Base-by-base conservation (phyloP, 2,797 vertebrate genomes). In the Eleutherodactylus coqui region DNA sequence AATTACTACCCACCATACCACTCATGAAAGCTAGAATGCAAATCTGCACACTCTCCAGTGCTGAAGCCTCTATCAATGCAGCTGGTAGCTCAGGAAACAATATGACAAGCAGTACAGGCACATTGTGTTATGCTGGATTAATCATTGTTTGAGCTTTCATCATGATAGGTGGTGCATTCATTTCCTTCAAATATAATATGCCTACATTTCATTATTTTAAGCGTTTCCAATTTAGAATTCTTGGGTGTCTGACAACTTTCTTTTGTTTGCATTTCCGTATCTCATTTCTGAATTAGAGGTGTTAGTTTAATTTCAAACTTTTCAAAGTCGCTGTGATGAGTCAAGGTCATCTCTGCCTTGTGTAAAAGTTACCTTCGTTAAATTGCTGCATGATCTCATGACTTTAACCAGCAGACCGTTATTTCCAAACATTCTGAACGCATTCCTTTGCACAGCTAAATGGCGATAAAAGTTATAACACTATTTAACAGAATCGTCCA, bases 71-170 rank as follows among this genome's bases (percentile, higher is more conserved):
- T 43, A 72, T 70, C 67, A 73, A 29, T 19, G 80, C 21, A 27
- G 29, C 17, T 41, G 36, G 51, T 41, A 70, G 47, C 53, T 43
- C 38, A 43, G 78, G 60, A 58, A 79, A 60, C 78, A 79, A 79
- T 64, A 62, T 82, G 80, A 82, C 67, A 82, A 79, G 62, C 27
- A 29, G 62, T 69, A 16, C 67, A 72, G 80, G 67, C 34, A 55
- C 80, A 82, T 72, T 73, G 79, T 64, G 80, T 82, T 82, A 82
- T 32, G 51, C 24, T 55, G 64, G 67, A 82, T 53, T 82, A 82
- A 82, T 82, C 80, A 82, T 55, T 82, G 80, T 82, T 82, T 82
- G 80, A 82, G 67, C 67, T 82, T 73, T 82, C 80, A 82, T 82
- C 34, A 82, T 73, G 67, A 82, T 55, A 82, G 67, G 67, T 82